Percentiles rank a stretch among this genome's conserved stretches.
Conservation (phyloP, 2,888 invertebrate genomes). For the Drosophila mimetica region DNA sequence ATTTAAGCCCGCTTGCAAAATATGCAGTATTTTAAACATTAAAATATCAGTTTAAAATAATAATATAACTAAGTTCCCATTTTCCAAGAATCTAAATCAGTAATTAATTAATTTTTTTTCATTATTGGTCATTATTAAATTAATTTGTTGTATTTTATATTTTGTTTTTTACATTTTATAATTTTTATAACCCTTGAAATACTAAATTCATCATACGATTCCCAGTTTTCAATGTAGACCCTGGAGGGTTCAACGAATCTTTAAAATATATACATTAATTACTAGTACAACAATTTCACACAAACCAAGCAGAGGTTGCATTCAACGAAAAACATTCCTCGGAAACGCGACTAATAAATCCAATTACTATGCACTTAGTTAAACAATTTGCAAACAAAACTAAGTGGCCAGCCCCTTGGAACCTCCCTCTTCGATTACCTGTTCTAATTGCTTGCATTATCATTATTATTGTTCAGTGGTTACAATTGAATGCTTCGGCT, state of each 20-base stretch:
- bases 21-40: background rate
- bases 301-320: background rate
- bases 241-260: slow-evolving; percentile 21
- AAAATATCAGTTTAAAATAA: too few relatives aligned
- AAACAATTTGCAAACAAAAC: slow-evolving; percentile 46
- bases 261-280: background rate
- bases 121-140: too few relatives aligned
- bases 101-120: too few relatives aligned
- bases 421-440: slow-evolving; percentile 9
- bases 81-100: background rate
- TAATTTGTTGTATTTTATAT: too few relatives aligned
- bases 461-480: slow-evolving; percentile 45
- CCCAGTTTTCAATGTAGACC: slow-evolving; percentile 22
- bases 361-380: slow-evolving; percentile 34
- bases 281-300: background rate
- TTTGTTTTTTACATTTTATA: too few relatives aligned
- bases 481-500: slow-evolving; percentile 41
- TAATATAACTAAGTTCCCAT: background rate
- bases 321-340: slow-evolving; percentile 10
- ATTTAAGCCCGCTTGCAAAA: background rate
- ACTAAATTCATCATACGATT: background rate
- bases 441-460: slow-evolving; percentile 50
- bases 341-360: slow-evolving; percentile 21
- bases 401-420: slow-evolving; percentile 9
- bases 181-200: background rate